phyloP scores from a whole-genome alignment of 2,113 vertebrate genomes.

The Penelope pileata region DNA sequence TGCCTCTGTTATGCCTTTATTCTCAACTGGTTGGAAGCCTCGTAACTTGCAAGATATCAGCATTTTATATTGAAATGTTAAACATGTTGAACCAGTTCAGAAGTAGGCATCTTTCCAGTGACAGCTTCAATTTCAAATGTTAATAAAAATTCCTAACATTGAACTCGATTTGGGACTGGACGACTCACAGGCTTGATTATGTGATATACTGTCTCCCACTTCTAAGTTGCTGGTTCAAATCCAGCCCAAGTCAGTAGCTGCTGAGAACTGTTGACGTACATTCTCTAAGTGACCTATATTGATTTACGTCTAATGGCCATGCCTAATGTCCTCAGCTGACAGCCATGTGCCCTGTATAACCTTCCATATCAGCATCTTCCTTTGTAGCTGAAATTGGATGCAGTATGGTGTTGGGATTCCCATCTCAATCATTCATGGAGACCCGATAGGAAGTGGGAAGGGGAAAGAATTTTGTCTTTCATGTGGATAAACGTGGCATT shows the following conservation, averaged over 20 bases:
- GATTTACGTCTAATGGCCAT: background rate
- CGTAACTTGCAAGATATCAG: conserved; percentile 1
- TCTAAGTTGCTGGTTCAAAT: background rate
- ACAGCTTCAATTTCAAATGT: conserved; percentile 49
- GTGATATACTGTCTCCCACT: background rate
- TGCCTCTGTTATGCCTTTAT: background rate
- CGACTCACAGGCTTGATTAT: conserved; percentile 12
- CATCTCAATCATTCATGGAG: background rate
- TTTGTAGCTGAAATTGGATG: background rate
- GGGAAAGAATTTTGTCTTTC: background rate
- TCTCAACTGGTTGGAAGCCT: background rate
- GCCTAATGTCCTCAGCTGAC: background rate
- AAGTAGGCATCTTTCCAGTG: conserved; percentile 61
- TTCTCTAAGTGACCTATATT: background rate
- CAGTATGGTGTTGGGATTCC: background rate
- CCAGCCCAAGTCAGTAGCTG: conserved; percentile 34
- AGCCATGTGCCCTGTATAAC: background rate
- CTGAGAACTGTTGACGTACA: background rate
- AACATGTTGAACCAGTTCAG: conserved; percentile 71
- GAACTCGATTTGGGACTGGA: conserved; percentile 23
- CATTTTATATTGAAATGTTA: conserved; percentile 30
- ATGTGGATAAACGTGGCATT: background rate
- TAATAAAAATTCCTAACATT: conserved; percentile 64
- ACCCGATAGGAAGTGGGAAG: background rate
- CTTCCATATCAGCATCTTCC: background rate